Evolutionary conservation across 1,140 invertebrate species (phyloP), one percentile per base, ranked within the genome.

Genomic region (Drosophila insularis): DNA sequence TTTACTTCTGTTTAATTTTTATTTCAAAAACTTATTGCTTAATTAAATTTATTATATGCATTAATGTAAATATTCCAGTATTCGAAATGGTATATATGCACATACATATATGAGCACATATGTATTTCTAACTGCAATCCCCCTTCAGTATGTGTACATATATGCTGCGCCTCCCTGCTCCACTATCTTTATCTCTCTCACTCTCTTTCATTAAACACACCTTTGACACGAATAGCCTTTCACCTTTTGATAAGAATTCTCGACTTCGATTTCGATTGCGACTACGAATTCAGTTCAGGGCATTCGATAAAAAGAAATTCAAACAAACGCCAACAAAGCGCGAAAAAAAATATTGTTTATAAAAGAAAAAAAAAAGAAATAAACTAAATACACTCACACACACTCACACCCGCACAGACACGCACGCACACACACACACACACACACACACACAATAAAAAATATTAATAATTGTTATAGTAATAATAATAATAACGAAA

Each of bases 201-300:
- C 40, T 17, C 40, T 46, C 21, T 56, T 7, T 17, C 13, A 19
- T 35, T 58, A 4, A 14, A 17, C 27, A 8, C 31, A 58, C 55
- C 55, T 58, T 58, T 35, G 55, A 31, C 50, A 68, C 50, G 11
- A 46, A 13, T 1, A 23, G 11, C 19, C 19, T 23, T 60, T 13
- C 39, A 43, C 60, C 43, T 63, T 27, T 31, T 27, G 31, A 65
- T 50, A 64, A 43, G 32, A 19, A 61, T 21, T 50, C 40, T 50
- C 5, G 40, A 43, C n/a, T 35, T 8, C 32, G 32, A 35, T 11
- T 35, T 8, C 32, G 32, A 35, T 11, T 35, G 32, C 32, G 32
- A 35, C 32, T 35, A 11, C 8, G 32, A 40, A 13, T 43, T 21
- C 17, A 4, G 17, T 21, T 50, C 5, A 50, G 17, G 1, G 43